Evolutionary conservation across 2,888 invertebrate species (phyloP).

Genomic region (Hyposoter dolosus): DNA sequence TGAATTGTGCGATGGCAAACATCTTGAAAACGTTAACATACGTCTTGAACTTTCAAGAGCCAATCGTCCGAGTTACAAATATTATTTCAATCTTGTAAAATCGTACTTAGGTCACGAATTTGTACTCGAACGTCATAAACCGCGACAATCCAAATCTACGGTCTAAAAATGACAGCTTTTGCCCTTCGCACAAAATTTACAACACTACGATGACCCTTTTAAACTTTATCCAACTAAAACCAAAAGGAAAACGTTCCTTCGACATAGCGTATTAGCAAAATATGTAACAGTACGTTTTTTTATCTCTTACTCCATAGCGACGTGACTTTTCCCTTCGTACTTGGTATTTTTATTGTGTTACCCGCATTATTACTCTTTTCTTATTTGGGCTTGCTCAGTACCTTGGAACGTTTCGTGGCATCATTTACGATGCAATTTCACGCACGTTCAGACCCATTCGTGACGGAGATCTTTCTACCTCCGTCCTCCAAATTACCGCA

Average conservation of each 20-base stretch:
- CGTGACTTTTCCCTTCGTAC: conserved; percentile 1
- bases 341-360: conserved; percentile 5
- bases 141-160: neutral
- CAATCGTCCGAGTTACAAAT: neutral
- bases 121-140: neutral
- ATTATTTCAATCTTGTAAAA: neutral
- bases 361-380: conserved; percentile 15
- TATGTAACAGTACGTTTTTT: neutral
- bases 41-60: neutral
- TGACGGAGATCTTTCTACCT: conserved; percentile 58
- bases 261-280: neutral
- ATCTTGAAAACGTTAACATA: neutral
- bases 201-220: neutral
- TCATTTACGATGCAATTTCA: conserved; percentile 64
- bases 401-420: conserved; percentile 39
- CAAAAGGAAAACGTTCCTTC: neutral
- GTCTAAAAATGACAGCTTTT: neutral
- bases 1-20: neutral
- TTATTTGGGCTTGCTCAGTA: conserved; percentile 32
- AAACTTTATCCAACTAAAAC: neutral
- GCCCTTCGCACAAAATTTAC: neutral
- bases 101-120: neutral
- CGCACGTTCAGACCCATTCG: conserved; percentile 61
- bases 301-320: neutral
- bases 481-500: conserved; percentile 53